phyloP scores from a whole-genome alignment of 2,113 vertebrate genomes.

The Poeciliopsis turrubarensis region DNA sequence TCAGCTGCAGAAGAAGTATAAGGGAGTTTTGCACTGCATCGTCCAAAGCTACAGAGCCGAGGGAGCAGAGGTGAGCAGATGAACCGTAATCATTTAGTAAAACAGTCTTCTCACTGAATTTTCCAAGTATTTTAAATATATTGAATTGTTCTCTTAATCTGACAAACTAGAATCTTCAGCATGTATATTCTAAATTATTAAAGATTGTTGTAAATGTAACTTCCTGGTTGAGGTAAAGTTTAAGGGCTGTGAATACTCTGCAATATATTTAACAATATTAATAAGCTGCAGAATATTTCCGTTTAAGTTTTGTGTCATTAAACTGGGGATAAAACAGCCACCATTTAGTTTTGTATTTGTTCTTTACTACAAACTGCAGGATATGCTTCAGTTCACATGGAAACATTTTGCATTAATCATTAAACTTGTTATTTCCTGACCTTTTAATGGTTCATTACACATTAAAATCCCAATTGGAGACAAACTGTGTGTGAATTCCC shows the following conservation, averaged over 20 bases:
- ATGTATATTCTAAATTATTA: too few relatives aligned
- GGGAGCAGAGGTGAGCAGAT: constrained; percentile 86
- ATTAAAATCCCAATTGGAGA: not conserved
- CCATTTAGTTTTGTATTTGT: not conserved
- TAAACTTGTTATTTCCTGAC: not conserved
- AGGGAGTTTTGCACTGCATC: constrained; percentile 89
- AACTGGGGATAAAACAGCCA: not conserved
- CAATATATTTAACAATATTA: not conserved
- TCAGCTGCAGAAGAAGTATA: constrained; percentile 88
- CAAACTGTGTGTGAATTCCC: not conserved
- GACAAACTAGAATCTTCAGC: too few relatives aligned
- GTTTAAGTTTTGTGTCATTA: not conserved
- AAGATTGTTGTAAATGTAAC: too few relatives aligned
- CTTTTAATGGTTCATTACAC: not conserved
- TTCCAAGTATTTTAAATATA: too few relatives aligned
- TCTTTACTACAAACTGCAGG: not conserved
- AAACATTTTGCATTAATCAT: not conserved
- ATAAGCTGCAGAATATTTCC: not conserved
- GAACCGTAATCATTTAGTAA: too few relatives aligned
- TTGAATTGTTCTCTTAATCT: too few relatives aligned
- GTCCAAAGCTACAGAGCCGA: constrained; percentile 89
- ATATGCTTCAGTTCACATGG: not conserved
- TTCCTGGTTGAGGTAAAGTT: too few relatives aligned
- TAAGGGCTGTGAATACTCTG: too few relatives aligned
- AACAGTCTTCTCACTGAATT: too few relatives aligned